Conservation (phyloP, 1,140 invertebrate species). For the Bursaphelenchus mucronatus region DNA sequence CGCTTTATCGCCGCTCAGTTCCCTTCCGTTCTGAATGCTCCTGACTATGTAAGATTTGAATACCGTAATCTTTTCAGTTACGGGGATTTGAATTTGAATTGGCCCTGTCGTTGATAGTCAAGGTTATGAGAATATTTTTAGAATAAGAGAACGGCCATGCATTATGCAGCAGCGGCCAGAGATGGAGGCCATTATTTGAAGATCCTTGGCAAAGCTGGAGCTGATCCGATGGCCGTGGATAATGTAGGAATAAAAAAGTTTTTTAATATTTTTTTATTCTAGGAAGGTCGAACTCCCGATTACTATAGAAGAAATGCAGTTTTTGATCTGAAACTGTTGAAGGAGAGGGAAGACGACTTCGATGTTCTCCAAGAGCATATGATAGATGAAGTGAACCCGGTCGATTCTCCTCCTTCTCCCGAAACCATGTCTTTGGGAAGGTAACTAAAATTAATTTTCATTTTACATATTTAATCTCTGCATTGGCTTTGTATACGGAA, state of each 20-base stretch:
- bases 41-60: constrained; percentile 50
- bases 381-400: constrained; percentile 40
- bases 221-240: constrained; percentile 75
- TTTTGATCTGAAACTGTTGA: constrained; percentile 57
- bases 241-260: constrained; percentile 67
- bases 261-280: constrained; percentile 20
- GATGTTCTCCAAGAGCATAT: constrained; percentile 45
- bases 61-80: not conserved
- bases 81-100: constrained; percentile 2
- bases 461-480: constrained; percentile 3
- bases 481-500: not conserved
- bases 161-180: constrained; percentile 78
- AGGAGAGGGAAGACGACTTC: constrained; percentile 56
- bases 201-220: constrained; percentile 76
- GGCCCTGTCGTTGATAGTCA: constrained; percentile 18
- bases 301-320: constrained; percentile 59
- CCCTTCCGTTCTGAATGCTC: constrained; percentile 55
- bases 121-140: constrained; percentile 48
- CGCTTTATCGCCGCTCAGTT: constrained; percentile 57
- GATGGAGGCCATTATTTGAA: constrained; percentile 85
- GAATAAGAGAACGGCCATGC: constrained; percentile 79
- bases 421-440: constrained; percentile 31
- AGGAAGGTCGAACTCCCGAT: constrained; percentile 59
- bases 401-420: constrained; percentile 43
- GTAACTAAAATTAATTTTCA: constrained; percentile 8